Conservation (phyloP, 2,888 invertebrate genomes). For the Ophion ellenae region DNA sequence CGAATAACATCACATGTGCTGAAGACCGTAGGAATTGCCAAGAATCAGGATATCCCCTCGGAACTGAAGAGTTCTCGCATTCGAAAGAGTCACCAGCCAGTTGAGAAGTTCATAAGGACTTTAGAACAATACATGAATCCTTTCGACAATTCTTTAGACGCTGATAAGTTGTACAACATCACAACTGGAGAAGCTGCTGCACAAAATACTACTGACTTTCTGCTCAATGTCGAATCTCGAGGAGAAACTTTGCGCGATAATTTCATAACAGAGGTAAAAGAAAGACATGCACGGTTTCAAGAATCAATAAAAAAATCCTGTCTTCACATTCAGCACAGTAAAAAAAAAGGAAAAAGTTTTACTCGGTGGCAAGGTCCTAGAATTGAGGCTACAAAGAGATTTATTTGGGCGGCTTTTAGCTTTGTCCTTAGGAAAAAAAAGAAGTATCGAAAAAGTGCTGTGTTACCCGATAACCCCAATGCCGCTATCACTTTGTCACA, state of each 20-base stretch:
- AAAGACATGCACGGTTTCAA: conserved; percentile 29
- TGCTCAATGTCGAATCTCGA: conserved; percentile 36
- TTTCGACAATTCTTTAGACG: conserved; percentile 59
- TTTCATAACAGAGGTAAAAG: conserved; percentile 28
- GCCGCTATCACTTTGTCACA: conserved; percentile 70
- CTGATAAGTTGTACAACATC: conserved; percentile 32
- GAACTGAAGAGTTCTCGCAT: conserved; percentile 52
- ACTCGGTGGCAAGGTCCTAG: conserved; percentile 34
- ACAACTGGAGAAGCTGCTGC: conserved; percentile 40
- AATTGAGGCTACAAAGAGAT: conserved; percentile 45
- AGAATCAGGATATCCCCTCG: conserved; percentile 45
- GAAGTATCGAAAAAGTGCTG: conserved; percentile 64
- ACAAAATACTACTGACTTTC: conserved; percentile 18
- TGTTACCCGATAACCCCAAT: conserved; percentile 63
- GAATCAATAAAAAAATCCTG: conserved; percentile 43
- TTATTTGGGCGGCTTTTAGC: conserved; percentile 52
- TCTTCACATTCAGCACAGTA: conserved; percentile 25
- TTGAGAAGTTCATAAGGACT: conserved; percentile 41
- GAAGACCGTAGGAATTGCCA: conserved; percentile 49
- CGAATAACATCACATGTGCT: conserved; percentile 62
- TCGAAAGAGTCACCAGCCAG: conserved; percentile 13
- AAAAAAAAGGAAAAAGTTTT: conserved; percentile 38
- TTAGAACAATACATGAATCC: conserved; percentile 67
- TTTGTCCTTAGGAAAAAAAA: conserved; percentile 56
- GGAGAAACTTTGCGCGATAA: conserved; percentile 27